Percentiles rank a stretch among this genome's conserved stretches.
Evolutionary conservation across 1,140 invertebrate genomes (phyloP).

Genomic region (Macrobrachium rosenbergii): DNA sequence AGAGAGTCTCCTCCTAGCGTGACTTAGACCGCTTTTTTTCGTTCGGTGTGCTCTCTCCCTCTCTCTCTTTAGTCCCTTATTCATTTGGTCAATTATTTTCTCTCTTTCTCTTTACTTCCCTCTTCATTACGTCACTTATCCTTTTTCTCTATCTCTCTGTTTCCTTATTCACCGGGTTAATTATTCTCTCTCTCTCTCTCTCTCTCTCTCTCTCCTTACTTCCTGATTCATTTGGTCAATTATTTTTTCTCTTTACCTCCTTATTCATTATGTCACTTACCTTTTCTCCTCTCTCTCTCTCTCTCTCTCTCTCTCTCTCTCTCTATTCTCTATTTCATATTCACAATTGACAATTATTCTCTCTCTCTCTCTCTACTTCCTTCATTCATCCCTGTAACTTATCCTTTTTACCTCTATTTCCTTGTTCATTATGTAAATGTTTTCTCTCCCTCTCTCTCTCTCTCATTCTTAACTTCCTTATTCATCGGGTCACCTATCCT

Average conservation of each 20-base stretch:
- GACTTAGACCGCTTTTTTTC: not conserved
- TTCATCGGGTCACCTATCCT: not conserved
- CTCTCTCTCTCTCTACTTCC: not conserved
- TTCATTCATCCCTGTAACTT: not conserved
- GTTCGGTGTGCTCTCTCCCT: not conserved
- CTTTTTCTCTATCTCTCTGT: not conserved
- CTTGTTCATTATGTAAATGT: not conserved
- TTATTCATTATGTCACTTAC: not conserved
- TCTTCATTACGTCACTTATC: not conserved
- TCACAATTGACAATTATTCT: not conserved
- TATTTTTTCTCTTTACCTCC: not conserved
- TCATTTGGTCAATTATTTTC: not conserved
- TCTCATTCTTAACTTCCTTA: not conserved
- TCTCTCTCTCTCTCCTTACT: not conserved
- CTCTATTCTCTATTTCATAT: too few species aligned
- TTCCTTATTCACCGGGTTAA: not conserved
- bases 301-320: not conserved
- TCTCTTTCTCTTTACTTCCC: not conserved
- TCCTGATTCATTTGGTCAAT: not conserved
- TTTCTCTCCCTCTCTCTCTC: not conserved
- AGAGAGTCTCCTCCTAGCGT: too few species aligned
- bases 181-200: not conserved
- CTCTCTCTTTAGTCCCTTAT: not conserved
- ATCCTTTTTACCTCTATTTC: not conserved
- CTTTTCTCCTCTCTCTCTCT: not conserved